These are phyloP conservation scores for Nemapogon koenigi DNA, from an alignment of 2,888 invertebrate genomes.

Conservation along the genomic window DNA sequence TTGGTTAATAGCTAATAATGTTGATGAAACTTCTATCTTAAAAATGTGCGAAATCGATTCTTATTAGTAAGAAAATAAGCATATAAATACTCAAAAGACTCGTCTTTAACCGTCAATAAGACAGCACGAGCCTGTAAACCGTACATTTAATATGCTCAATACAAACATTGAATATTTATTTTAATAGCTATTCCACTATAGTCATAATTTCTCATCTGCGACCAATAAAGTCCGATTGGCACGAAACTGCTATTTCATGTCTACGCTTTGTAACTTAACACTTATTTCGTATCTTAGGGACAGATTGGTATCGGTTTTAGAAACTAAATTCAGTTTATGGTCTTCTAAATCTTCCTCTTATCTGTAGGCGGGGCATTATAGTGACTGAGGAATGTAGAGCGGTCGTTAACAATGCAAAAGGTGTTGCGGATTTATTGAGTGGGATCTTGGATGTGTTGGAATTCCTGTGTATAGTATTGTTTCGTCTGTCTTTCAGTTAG, in stretches of 20 bases:
- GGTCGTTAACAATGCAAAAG: too few species aligned
- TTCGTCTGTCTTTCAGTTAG: too few species aligned
- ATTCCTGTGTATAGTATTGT: too few species aligned
- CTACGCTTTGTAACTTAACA: conserved; percentile 31
- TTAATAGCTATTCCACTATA: conserved; percentile 5
- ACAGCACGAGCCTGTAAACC: conserved; percentile 6
- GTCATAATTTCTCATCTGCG: conserved; percentile 30
- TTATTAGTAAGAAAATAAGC: too few species aligned
- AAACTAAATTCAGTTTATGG: conserved; percentile 1
- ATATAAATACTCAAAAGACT: too few species aligned
- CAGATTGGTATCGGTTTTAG: conserved; percentile 27
- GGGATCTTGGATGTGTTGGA: too few species aligned
- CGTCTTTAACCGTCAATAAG: conserved; percentile 5
- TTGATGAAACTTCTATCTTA: too few species aligned
- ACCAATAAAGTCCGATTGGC: conserved; percentile 32
- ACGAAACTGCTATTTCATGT: conserved; percentile 23
- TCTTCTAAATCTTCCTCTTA: conserved; percentile 3
- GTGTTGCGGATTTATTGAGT: too few species aligned
- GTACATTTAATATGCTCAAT: conserved; percentile 5
- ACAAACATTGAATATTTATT: conserved; percentile 7
- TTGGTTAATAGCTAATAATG: too few species aligned
- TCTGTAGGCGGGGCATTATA: conserved; percentile 1
- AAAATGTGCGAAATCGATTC: too few species aligned
- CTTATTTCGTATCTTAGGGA: conserved; percentile 28
- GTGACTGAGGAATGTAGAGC: too few species aligned